Conservation (phyloP, 1,140 invertebrate species). For the Apis florea region DNA sequence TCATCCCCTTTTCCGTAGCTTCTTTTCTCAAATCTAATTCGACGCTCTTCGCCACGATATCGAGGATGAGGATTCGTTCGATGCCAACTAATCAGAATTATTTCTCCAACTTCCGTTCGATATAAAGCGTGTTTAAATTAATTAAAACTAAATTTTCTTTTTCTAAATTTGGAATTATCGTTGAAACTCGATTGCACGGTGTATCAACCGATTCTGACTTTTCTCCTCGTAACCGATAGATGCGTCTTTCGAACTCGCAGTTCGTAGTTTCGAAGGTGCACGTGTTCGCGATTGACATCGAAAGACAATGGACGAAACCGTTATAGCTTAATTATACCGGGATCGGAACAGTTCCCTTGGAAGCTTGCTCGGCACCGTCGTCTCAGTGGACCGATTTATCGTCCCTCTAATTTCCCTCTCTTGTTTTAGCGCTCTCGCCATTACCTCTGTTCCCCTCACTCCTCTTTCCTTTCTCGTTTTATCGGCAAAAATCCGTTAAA, state of each 20-base stretch:
- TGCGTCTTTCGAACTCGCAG: no score
- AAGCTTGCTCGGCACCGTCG: slow-evolving; percentile 60
- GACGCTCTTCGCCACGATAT: background rate
- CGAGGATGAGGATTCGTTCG: background rate
- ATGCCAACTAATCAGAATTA: no score
- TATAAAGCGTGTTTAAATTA: no score
- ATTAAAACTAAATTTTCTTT: no score
- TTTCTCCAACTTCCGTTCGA: background rate
- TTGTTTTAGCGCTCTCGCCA: slow-evolving; percentile 16
- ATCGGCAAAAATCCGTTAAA: slow-evolving; percentile 43
- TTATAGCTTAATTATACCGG: slow-evolving; percentile 36
- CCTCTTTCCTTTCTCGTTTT: slow-evolving; percentile 23
- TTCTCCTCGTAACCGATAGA: no score
- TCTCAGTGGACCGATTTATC: slow-evolving; percentile 71
- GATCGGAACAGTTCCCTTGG: slow-evolving; percentile 54
- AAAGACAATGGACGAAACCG: slow-evolving; percentile 48
- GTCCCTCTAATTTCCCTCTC: slow-evolving; percentile 40
- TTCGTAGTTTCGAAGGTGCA: no score
- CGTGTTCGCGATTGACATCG: background rate
- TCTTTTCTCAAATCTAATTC: background rate
- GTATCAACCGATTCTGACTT: no score
- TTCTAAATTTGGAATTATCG: no score
- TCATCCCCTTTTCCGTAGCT: background rate
- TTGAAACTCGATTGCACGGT: no score
- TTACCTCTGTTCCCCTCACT: slow-evolving; percentile 19